A percentile compares a stretch with the other conserved stretches of the same genome.
Evolutionary conservation across 2,113 vertebrate species (phyloP).

Genomic region (Ammodytes marinus): DNA sequence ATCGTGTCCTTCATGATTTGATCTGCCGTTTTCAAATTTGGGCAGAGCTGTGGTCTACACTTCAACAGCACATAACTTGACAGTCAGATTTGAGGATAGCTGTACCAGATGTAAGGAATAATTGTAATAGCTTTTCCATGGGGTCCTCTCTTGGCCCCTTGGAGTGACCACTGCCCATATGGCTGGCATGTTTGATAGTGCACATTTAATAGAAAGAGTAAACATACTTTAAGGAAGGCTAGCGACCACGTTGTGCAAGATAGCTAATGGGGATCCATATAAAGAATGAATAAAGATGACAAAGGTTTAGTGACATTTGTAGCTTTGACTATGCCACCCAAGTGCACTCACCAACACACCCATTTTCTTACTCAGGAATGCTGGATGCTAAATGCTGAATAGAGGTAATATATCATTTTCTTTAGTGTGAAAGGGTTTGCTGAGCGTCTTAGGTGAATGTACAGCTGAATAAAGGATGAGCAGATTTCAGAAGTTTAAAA

Average conservation of each 20-base stretch:
- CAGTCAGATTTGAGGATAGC: conserved; percentile 26
- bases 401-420: not conserved
- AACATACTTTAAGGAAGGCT: too few relatives aligned
- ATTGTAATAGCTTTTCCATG: conserved; percentile 53
- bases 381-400: not conserved
- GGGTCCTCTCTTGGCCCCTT: not conserved
- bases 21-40: too few relatives aligned
- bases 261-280: too few relatives aligned
- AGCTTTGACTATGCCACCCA: too few relatives aligned
- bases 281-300: too few relatives aligned
- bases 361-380: not conserved
- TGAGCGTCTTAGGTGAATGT: not conserved
- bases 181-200: not conserved
- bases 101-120: conserved; percentile 23
- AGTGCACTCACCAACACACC: not conserved
- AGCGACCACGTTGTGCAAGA: too few relatives aligned
- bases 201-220: not conserved
- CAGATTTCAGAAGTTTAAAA: not conserved
- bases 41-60: too few relatives aligned
- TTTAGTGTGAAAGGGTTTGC: not conserved
- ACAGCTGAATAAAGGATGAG: not conserved
- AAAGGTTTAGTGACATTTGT: too few relatives aligned
- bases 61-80: too few relatives aligned
- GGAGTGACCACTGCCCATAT: not conserved
- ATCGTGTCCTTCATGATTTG: too few relatives aligned